Base-by-base conservation (phyloP, 2,797 vertebrate species). In the Poecile montanus region DNA sequence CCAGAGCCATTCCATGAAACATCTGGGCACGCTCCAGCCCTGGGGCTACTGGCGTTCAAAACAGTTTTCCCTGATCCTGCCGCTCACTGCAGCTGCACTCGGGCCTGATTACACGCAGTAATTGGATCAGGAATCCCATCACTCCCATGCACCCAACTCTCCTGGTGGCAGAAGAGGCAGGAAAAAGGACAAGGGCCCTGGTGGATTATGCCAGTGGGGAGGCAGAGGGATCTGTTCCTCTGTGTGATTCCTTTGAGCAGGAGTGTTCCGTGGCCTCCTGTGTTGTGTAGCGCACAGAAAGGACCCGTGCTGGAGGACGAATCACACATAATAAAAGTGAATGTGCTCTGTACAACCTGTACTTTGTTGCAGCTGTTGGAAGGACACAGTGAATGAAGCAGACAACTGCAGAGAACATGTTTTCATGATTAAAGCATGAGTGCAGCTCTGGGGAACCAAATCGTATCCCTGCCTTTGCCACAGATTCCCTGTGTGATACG, bases 21-120 rank as follows among this genome's bases (percentile, higher is more conserved):
- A 89, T 89, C 94, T 96, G 94, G 94, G 93, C 72, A 47, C n/a
- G 89, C 68, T 96, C 91, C 94, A 95, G 89, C 93, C 84, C 86
- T 56, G 84, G 77, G 92, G 95, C 96, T 95, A 82, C 87, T 73
- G 91, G 71, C n/a, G 6, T 79, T 85, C 89, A 66, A 15, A 87
- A 32, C 10, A 2, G 56, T 70, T 86, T 73, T 91, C 87, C 94
- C 89, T 57, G 75, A 62, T 85, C 63, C 63, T 48, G 51, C 76
- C 2, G 15, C 79, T 80, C 90, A 2, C 32, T 53, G 84, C 91
- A 67, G 85, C 91, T 67, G 61, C 85, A 38, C 1, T 48, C 34
- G 7, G 88, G 50, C 70, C 80, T 61, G 84, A 85, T 56, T 65
- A 66, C 63, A 36, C 0, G 0, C 87, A 85, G 83, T 48, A 84